These are phyloP conservation scores for Acanthis flammea DNA, from an alignment of 2,797 vertebrate species.

Conservation along the genomic window DNA sequence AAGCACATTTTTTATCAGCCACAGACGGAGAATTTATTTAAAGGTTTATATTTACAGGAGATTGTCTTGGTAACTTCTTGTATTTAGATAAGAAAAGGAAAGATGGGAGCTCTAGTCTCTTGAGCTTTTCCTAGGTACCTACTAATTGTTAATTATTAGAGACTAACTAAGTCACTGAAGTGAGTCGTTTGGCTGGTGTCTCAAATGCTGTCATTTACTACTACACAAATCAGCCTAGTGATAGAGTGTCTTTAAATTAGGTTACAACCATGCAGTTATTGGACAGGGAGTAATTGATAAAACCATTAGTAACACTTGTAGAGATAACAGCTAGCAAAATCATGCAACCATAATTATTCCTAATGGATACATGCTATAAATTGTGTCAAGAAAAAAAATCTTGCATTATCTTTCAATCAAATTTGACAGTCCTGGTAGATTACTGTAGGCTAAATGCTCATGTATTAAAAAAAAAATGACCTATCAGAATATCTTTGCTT, in stretches of 20 bases:
- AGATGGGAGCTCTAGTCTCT: slow-evolving; percentile 60
- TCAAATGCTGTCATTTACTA: slow-evolving; percentile 88
- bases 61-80: slow-evolving; percentile 42
- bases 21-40: slow-evolving; percentile 33
- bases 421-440: slow-evolving; percentile 85
- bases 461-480: slow-evolving; percentile 68
- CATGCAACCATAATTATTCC: slow-evolving; percentile 93
- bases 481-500: slow-evolving; percentile 67
- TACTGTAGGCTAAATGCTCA: slow-evolving; percentile 79
- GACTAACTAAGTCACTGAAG: slow-evolving; percentile 84
- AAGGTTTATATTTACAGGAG: slow-evolving; percentile 35
- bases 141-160: slow-evolving; percentile 89
- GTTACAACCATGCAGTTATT: slow-evolving; percentile 95
- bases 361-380: slow-evolving; percentile 96
- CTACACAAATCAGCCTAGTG: slow-evolving; percentile 89
- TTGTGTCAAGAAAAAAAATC: slow-evolving; percentile 83
- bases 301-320: slow-evolving; percentile 99
- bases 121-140: slow-evolving; percentile 73
- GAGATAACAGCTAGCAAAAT: slow-evolving; percentile 96
- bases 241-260: slow-evolving; percentile 96
- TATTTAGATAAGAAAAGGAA: slow-evolving; percentile 71
- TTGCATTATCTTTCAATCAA: slow-evolving; percentile 88
- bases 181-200: slow-evolving; percentile 84
- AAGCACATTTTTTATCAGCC: not conserved
- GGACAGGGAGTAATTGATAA: slow-evolving; percentile 94